Percentiles rank a stretch among this genome's conserved stretches.
Conservation (phyloP, 1,140 invertebrate species). For the Penaeus chinensis region DNA sequence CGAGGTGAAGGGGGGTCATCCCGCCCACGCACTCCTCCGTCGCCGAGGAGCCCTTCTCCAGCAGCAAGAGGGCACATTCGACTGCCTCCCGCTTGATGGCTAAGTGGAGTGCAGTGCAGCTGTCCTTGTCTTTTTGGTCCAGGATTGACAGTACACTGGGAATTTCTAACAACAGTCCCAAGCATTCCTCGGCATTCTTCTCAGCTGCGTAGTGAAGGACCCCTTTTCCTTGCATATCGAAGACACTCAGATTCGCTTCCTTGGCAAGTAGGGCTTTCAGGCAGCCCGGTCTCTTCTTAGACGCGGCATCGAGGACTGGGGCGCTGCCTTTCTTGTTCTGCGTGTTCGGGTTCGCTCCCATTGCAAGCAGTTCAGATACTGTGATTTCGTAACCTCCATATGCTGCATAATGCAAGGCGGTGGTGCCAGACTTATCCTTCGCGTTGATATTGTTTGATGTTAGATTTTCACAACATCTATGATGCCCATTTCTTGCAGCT, state of each 20-base stretch:
- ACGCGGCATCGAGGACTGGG: slow-evolving; percentile 38
- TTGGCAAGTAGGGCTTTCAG: slow-evolving; percentile 29
- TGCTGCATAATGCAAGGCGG: slow-evolving; percentile 45
- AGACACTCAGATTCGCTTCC: slow-evolving; percentile 16
- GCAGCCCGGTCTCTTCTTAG: slow-evolving; percentile 34
- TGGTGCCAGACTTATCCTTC: slow-evolving; percentile 30
- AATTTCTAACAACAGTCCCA: slow-evolving; percentile 17
- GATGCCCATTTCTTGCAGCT: slow-evolving; percentile 45
- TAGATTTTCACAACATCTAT: slow-evolving; percentile 40
- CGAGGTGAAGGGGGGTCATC: slow-evolving; percentile 51
- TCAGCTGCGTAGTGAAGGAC: slow-evolving; percentile 44
- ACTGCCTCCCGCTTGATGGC: slow-evolving; percentile 44
- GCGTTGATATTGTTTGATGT: slow-evolving; percentile 35
- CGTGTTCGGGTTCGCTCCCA: slow-evolving; percentile 39
- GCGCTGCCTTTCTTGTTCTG: slow-evolving; percentile 37
- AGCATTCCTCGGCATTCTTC: slow-evolving; percentile 40
- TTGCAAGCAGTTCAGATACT: slow-evolving; percentile 21
- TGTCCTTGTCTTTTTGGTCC: slow-evolving; percentile 33
- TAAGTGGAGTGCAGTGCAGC: slow-evolving; percentile 37
- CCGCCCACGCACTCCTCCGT: slow-evolving; percentile 30
- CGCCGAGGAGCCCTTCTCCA: slow-evolving; percentile 43
- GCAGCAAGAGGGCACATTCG: slow-evolving; percentile 39
- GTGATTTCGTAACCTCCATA: slow-evolving; percentile 45
- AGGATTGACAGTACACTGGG: background rate
- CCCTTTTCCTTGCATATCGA: slow-evolving; percentile 18